These are phyloP conservation scores for Xiphophorus hellerii DNA, from an alignment of 2,113 vertebrate genomes.

Conservation along the genomic window DNA sequence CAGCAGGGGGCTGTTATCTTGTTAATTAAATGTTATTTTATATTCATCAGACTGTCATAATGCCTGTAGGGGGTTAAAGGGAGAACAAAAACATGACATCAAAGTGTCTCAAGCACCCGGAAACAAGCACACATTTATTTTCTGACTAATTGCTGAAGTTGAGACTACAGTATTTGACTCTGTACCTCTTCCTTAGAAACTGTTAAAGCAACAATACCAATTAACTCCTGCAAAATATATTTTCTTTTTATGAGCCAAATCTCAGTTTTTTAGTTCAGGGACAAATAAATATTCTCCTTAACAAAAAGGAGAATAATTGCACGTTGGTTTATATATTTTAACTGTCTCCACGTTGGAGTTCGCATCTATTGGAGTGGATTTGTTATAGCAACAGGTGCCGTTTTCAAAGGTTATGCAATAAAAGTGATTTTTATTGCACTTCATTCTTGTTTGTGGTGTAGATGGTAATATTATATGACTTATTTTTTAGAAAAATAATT, in stretches of 20 bases:
- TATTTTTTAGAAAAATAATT: too few species aligned
- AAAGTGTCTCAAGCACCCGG: slow-evolving; percentile 9
- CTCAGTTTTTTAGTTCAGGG: slow-evolving; percentile 8
- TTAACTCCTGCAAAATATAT: slow-evolving; percentile 27
- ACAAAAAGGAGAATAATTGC: slow-evolving; percentile 18
- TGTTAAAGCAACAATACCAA: slow-evolving; percentile 22
- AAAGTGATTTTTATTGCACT: not conserved
- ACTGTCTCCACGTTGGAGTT: not conserved
- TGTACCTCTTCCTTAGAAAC: slow-evolving; percentile 17
- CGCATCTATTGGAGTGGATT: not conserved
- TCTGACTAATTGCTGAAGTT: slow-evolving; percentile 36
- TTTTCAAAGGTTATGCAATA: not conserved
- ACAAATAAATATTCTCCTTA: slow-evolving; percentile 7
- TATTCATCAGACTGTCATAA: slow-evolving; percentile 19
- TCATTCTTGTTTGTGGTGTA: not conserved
- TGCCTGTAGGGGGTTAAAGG: slow-evolving; percentile 16
- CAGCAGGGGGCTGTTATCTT: slow-evolving; percentile 29
- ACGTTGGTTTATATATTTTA: not conserved
- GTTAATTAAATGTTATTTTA: slow-evolving; percentile 44
- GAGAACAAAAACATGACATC: slow-evolving; percentile 9
- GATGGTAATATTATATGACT: too few species aligned
- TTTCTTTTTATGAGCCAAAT: too few species aligned
- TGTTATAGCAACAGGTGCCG: not conserved
- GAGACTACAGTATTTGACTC: slow-evolving; percentile 7
- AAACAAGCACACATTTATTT: slow-evolving; percentile 3